Evolutionary conservation across 1,140 invertebrate species (phyloP), one percentile per base, ranked within the genome.

Genomic region (Paramacrobiotus metropolitanus): DNA sequence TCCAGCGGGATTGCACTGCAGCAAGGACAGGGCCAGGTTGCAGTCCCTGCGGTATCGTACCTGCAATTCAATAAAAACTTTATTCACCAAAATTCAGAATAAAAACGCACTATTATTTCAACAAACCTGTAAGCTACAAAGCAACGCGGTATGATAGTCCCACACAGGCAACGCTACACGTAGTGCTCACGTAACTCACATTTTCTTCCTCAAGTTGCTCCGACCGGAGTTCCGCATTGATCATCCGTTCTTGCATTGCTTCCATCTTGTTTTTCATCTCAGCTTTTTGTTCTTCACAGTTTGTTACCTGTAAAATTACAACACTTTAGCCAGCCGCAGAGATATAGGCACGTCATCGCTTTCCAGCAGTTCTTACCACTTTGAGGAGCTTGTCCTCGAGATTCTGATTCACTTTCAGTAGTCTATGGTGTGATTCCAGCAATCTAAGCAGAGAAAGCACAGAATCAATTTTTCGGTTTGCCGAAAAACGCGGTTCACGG

Each of bases 331-430:
- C 18, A 30, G 4, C n/a, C n/a, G n/a, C n/a, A n/a, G n/a, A n/a
- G n/a, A n/a, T n/a, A n/a, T n/a, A n/a, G n/a, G n/a, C n/a, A n/a
- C n/a, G n/a, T n/a, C n/a, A n/a, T n/a, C n/a, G n/a, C 60, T 40
- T 30, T 61, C n/a, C 62, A 64, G 21, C 20, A 9, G 28, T 59
- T 68, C 70, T 68, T 21, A 92, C 90, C 69, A 94, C 81, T 74
- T 84, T 86, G 59, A 95, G 75, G 59, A 95, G 74, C 71, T 94
- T 94, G 70, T 95, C 90, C 75, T 95, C 90, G 65, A 95, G 77
- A 67, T 83, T 85, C 76, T 94, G 88, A 74, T 96, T 96, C 29
- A 94, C 83, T 74, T 86, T 90, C 72, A 94, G 89, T 34, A 95
- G 81, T 68, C 87, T 82, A 70, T 89, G 88, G 69, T 94, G 87